phyloP scores from a whole-genome alignment of 2,797 vertebrate genomes.

The Zenarchopterus dispar region DNA sequence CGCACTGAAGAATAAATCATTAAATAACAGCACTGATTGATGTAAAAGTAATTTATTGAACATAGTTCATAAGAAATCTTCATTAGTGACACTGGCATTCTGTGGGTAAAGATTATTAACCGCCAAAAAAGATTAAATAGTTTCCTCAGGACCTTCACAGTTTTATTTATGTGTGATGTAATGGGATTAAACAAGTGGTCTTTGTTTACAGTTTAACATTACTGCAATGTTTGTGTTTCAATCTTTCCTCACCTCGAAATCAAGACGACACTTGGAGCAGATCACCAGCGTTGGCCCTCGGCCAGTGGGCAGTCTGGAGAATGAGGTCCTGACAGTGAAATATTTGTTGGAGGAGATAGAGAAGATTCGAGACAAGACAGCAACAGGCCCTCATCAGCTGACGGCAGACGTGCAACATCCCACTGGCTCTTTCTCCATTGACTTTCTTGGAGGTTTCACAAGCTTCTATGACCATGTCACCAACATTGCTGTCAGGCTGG shows the following conservation, averaged over 20 bases:
- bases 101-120: too few species aligned
- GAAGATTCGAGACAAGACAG: slow-evolving; percentile 81
- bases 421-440: slow-evolving; percentile 94
- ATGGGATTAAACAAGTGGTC: too few species aligned
- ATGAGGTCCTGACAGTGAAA: slow-evolving; percentile 90
- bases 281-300: slow-evolving; percentile 93
- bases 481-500: slow-evolving; percentile 91
- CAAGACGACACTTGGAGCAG: slow-evolving; percentile 89
- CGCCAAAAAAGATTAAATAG: too few species aligned
- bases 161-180: too few species aligned
- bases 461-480: slow-evolving; percentile 96
- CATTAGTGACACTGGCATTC: too few species aligned
- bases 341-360: slow-evolving; percentile 92
- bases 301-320: slow-evolving; percentile 92
- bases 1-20: too few species aligned
- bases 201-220: too few species aligned
- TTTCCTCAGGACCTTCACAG: too few species aligned
- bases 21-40: too few species aligned
- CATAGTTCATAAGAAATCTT: too few species aligned
- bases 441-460: slow-evolving; percentile 96
- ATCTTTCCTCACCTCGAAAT: slow-evolving; percentile 48
- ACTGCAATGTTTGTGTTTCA: neutral
- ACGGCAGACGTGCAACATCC: slow-evolving; percentile 90
- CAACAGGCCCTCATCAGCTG: slow-evolving; percentile 80
- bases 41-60: too few species aligned